Base-by-base conservation (phyloP, 92 coral and sea anemone genomes). In the Metridium senile region DNA sequence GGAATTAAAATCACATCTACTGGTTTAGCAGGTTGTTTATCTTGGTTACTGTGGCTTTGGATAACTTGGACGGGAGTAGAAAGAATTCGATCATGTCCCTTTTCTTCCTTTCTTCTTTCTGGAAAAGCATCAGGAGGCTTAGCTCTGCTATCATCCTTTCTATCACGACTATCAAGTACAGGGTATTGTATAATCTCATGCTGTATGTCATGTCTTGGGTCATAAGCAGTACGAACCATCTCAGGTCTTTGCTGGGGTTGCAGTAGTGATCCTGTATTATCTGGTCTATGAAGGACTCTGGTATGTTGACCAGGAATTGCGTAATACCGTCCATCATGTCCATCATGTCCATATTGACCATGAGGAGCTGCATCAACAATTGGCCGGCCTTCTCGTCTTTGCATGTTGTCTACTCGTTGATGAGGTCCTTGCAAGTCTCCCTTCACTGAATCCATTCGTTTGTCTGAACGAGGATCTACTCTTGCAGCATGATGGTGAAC, bases 401-500 rank as follows among this genome's bases (percentile, higher is more conserved):
- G 78, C 16, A 34, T 11, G 47, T 35, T 33, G 7, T 58, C 78
- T 21, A 11, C 53, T 33, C 78, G 58, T 9, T 3, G 45, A 28
- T 16, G 32, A 31, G 78, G 58, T 62, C 52, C 53, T 21, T 20
- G 78, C 8, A 9, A 26, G 16, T 77, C 82, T 9, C n/a, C 71
- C 47, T 52, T 68, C 62, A 73, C 32, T 2, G 64, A 10, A 33
- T 73, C 78, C 0, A 29, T 8, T 57, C 78, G 63, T 22, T 58
- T 22, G 29, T 57, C 68, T 11, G 43, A 32, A 70, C 35, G 33
- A 33, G 56, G 22, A 22, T 68, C 72, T 8, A 22, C 21, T 35
- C 72, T 35, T 3, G 72, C 1, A 2, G 76, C 65, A 30, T 73
- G 78, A 34, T 73, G 78, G 39, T 73, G 78, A 58, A 73, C 56